A percentile compares a stretch with the other conserved stretches of the same genome.
These are phyloP conservation scores for Sebastes hubbsi DNA, from an alignment of 2,797 vertebrate species.

Conservation along the genomic window DNA sequence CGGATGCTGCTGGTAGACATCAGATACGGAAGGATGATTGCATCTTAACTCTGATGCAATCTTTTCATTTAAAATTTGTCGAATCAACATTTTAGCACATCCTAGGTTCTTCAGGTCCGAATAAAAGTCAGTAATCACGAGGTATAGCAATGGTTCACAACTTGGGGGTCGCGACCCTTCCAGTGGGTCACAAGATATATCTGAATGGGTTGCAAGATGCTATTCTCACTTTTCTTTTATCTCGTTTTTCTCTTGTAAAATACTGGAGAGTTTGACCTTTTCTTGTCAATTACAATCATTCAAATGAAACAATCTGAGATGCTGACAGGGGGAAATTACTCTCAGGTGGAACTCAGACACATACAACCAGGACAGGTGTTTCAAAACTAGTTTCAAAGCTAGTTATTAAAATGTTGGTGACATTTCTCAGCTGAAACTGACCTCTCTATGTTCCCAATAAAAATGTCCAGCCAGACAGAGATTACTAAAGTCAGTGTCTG, in stretches of 20 bases:
- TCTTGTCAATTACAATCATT: neutral
- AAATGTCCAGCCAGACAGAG: neutral
- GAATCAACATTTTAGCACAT: neutral
- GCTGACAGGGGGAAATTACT: neutral
- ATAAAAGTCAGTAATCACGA: neutral
- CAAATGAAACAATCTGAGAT: neutral
- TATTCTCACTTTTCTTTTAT: neutral
- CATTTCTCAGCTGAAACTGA: neutral
- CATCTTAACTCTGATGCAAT: neutral
- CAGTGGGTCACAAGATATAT: neutral
- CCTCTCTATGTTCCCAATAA: neutral
- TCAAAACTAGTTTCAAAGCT: neutral
- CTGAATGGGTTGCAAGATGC: neutral
- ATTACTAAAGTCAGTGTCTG: slow-evolving; percentile 36
- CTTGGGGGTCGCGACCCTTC: fast-evolving
- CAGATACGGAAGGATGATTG: neutral
- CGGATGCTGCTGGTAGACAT: neutral
- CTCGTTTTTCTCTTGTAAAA: neutral
- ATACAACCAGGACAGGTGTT: neutral
- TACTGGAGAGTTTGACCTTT: neutral
- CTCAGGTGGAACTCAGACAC: neutral
- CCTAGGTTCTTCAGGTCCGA: neutral
- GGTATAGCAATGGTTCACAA: neutral
- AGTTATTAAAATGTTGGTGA: neutral
- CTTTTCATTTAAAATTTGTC: neutral